Evolutionary conservation across 1,140 invertebrate species (phyloP), one percentile per base, ranked within the genome.

Genomic region (Drosophila neocordata): DNA sequence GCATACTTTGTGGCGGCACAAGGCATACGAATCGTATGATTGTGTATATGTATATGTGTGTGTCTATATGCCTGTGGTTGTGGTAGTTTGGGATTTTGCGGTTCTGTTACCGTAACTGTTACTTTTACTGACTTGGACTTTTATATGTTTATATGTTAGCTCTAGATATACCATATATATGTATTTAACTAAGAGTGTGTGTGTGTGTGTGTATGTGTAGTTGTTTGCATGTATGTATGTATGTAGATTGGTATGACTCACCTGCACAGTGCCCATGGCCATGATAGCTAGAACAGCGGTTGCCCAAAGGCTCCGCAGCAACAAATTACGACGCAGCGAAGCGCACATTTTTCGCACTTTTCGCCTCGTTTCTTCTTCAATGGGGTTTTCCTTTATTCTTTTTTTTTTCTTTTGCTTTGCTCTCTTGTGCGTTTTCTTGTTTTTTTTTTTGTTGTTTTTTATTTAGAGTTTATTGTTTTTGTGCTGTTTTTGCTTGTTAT

Each of bases 321-420:
- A 88, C 79, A 88, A 87, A 88, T 88, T 88, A 79, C 82, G 82
- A 73, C 78, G 82, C 79, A 82, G 37, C 65, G 82, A 73, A 71
- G 74, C 82, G 78, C 83, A 87, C 82, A 87, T 87, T 88, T 65
- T 82, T 74, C 53, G 64, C 64, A 79, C 73, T 70, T 59, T 59
- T 37, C 57, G 34, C 59, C 58, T 74, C 22, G 27, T 52, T 38
- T 66, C 61, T 69, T 64, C 35, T 60, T 35, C 24, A 37, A 38
- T 63, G 24, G 27, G 51, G 22, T 51, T 1, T 20, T 57, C 12
- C 13, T 44, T 27, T 62, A n/a, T 65, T 65, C 8, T 51, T 66
- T 11, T 55, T 6, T 41, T 31, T 24, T 53, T 60, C 12, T 59
- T 51, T 38, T 52, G 13, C 55, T 15, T 22, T 2, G 20, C 41